A percentile compares a stretch with the other conserved stretches of the same genome.
phyloP scores from a whole-genome alignment of 2,113 vertebrate species.

The Cygnus atratus region DNA sequence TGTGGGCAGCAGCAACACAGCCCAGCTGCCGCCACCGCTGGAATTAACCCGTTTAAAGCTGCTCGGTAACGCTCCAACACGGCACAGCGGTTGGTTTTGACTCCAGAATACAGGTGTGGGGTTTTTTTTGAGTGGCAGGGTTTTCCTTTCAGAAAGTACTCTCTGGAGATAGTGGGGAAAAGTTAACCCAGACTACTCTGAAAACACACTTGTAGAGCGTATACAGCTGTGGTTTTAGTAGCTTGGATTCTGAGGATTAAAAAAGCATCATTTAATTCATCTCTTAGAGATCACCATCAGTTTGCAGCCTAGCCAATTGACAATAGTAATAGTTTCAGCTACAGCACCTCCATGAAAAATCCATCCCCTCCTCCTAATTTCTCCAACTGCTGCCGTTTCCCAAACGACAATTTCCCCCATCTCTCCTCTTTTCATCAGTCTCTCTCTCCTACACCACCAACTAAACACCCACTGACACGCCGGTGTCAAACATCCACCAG shows the following conservation, averaged over 20 bases:
- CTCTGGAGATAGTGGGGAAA: neutral
- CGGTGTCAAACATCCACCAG: accelerated
- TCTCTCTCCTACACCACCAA: neutral
- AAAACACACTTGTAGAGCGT: neutral
- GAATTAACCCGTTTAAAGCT: neutral
- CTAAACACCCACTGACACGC: neutral
- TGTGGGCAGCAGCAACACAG: neutral
- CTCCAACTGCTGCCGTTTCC: neutral
- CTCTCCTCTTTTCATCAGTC: accelerated
- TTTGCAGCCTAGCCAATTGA: neutral
- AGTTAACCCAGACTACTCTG: neutral
- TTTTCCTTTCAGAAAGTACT: neutral
- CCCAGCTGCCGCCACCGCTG: neutral
- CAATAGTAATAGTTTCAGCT: neutral
- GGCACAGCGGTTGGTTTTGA: accelerated
- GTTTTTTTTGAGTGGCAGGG: neutral
- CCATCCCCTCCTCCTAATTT: neutral
- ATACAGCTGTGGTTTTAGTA: neutral
- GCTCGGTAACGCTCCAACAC: accelerated
- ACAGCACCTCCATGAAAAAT: neutral
- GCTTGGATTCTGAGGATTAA: constrained; percentile 1
- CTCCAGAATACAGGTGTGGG: accelerated
- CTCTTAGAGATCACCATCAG: neutral
- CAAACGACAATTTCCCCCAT: neutral
- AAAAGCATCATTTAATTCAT: neutral